Conservation (phyloP, 2,113 vertebrate species). For the Sprattus sprattus region DNA sequence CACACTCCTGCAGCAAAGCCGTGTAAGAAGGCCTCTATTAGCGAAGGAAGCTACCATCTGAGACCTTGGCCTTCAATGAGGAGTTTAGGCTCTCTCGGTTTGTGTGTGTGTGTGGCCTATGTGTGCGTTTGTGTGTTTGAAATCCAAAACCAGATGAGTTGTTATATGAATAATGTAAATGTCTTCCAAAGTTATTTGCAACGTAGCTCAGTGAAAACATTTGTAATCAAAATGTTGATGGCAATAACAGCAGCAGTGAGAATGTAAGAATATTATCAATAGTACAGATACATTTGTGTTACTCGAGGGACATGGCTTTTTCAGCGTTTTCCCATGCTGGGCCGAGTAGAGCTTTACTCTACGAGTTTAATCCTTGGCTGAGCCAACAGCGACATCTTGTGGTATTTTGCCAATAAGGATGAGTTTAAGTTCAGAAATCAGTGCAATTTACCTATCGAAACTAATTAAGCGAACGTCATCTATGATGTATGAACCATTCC, state of each 20-base stretch:
- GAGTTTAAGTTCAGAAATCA: not conserved
- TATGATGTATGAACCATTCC: not conserved
- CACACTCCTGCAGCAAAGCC: too few species aligned
- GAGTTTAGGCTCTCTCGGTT: too few species aligned
- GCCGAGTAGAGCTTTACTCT: not conserved
- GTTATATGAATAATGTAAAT: too few species aligned
- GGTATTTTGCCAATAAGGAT: slow-evolving; percentile 28
- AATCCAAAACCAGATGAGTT: too few species aligned
- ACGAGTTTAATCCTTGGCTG: not conserved
- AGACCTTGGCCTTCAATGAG: not conserved
- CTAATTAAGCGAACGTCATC: not conserved
- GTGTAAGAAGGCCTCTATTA: too few species aligned
- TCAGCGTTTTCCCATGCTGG: not conserved
- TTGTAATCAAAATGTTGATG: not conserved
- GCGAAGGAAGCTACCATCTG: too few species aligned
- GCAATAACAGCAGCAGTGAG: not conserved
- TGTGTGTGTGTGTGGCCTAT: too few species aligned
- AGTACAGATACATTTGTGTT: not conserved
- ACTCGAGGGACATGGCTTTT: not conserved
- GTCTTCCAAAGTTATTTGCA: not conserved
- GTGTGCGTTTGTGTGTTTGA: too few species aligned
- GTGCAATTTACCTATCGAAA: not conserved
- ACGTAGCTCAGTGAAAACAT: not conserved
- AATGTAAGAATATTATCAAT: not conserved
- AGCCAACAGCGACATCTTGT: slow-evolving; percentile 57